Evolutionary conservation across 2,113 vertebrate genomes (phyloP).

Genomic region (Willisornis vidua): DNA sequence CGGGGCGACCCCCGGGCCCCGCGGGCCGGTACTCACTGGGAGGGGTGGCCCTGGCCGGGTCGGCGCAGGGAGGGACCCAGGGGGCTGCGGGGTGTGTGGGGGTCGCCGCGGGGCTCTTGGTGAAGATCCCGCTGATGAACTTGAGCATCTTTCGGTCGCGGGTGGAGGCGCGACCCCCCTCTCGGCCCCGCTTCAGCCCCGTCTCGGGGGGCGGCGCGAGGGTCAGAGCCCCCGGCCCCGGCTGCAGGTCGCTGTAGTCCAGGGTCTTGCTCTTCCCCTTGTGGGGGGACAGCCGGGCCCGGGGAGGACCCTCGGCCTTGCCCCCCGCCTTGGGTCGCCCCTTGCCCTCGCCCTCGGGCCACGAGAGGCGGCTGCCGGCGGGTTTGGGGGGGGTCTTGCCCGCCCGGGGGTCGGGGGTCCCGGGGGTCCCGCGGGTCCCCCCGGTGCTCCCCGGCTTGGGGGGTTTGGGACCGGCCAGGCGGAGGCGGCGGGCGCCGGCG

Average conservation of each 20-base stretch:
- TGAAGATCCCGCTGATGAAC: constrained; percentile 97
- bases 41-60: constrained; percentile 52
- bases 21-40: constrained; percentile 70
- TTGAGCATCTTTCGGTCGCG: constrained; percentile 97
- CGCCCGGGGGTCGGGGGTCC: too few species aligned
- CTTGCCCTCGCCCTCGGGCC: constrained; percentile 68
- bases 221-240: constrained; percentile 58
- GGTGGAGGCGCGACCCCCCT: constrained; percentile 78
- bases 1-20: neutral
- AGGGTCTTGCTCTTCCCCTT: too few species aligned
- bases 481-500: too few species aligned
- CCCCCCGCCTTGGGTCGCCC: too few species aligned
- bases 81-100: constrained; percentile 66
- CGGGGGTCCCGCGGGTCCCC: constrained; percentile 9
- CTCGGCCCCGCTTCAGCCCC: constrained; percentile 74
- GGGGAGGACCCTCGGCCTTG: too few species aligned
- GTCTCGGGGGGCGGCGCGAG: neutral
- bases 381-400: too few species aligned
- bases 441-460: too few species aligned
- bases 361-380: constrained; percentile 80
- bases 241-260: too few species aligned
- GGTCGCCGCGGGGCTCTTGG: constrained; percentile 84
- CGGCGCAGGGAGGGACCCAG: constrained; percentile 65
- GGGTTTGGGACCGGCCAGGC: too few species aligned
- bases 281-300: too few species aligned